Percentiles rank a stretch among this genome's conserved stretches.
Conservation (phyloP, 2,113 vertebrate genomes). For the Polypterus senegalus region DNA sequence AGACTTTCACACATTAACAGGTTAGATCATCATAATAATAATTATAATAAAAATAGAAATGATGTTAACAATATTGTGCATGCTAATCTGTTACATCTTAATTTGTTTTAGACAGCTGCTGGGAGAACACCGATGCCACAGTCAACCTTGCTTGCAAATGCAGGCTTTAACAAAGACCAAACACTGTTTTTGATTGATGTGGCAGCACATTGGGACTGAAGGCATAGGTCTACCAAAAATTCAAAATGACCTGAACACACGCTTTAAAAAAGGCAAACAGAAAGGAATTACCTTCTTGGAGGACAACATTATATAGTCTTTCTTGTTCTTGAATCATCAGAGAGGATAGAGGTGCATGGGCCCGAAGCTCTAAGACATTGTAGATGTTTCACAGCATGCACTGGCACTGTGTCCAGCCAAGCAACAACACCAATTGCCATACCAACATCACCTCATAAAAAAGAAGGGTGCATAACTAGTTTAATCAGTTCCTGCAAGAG, state of each 20-base stretch:
- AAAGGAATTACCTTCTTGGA: conserved; percentile 21
- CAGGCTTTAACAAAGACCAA: conserved; percentile 12
- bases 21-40: no score
- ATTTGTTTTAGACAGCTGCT: conserved; percentile 10
- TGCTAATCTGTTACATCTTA: conserved; percentile 5
- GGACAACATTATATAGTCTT: conserved; percentile 13
- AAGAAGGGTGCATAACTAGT: background rate
- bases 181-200: conserved; percentile 17
- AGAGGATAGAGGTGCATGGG: background rate
- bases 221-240: conserved; percentile 11
- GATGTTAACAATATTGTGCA: no score
- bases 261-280: conserved; percentile 13
- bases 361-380: background rate
- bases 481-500: conserved; percentile 6
- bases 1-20: no score
- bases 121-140: conserved; percentile 7
- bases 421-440: background rate
- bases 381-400: background rate
- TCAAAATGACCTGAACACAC: conserved; percentile 12
- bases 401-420: background rate
- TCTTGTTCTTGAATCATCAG: conserved; percentile 14
- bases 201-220: conserved; percentile 11
- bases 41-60: no score
- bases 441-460: background rate
- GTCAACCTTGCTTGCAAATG: background rate